Evolutionary conservation across 2,888 invertebrate genomes (phyloP).

Genomic region (Callinectes sapidus): DNA sequence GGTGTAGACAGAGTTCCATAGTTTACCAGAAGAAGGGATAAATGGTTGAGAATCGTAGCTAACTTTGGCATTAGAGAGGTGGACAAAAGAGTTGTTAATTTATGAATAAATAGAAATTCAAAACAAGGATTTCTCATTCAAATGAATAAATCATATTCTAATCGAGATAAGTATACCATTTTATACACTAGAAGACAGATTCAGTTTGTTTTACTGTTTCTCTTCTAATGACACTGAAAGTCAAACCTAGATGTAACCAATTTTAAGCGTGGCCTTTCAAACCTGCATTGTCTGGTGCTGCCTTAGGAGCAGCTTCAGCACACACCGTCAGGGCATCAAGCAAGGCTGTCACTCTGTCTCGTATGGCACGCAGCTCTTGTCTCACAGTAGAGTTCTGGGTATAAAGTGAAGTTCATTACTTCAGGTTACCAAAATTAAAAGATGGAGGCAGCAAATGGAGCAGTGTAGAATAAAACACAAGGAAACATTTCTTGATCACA

Average conservation of each 20-base stretch:
- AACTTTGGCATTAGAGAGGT: too few relatives aligned
- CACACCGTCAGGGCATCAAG: conserved; percentile 57
- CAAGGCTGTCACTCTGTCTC: conserved; percentile 60
- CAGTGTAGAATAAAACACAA: background rate
- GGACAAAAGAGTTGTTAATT: too few relatives aligned
- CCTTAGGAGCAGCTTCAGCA: background rate
- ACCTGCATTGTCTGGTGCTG: conserved; percentile 43
- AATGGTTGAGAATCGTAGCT: too few relatives aligned
- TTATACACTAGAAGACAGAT: background rate
- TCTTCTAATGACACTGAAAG: background rate
- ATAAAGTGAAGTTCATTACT: background rate
- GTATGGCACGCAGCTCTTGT: conserved; percentile 58
- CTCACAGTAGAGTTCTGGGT: conserved; percentile 46
- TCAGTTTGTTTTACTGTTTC: background rate
- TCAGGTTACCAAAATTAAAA: background rate
- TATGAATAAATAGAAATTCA: background rate
- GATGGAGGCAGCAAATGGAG: background rate
- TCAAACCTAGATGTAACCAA: background rate
- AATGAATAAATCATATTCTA: background rate
- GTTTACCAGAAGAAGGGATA: too few relatives aligned
- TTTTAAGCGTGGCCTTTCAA: background rate
- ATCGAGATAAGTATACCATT: background rate
- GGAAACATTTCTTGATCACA: background rate
- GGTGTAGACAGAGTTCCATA: too few relatives aligned
- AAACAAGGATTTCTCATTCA: background rate